phyloP scores from a whole-genome alignment of 2,797 vertebrate species.

The Oreochromis grahami region DNA sequence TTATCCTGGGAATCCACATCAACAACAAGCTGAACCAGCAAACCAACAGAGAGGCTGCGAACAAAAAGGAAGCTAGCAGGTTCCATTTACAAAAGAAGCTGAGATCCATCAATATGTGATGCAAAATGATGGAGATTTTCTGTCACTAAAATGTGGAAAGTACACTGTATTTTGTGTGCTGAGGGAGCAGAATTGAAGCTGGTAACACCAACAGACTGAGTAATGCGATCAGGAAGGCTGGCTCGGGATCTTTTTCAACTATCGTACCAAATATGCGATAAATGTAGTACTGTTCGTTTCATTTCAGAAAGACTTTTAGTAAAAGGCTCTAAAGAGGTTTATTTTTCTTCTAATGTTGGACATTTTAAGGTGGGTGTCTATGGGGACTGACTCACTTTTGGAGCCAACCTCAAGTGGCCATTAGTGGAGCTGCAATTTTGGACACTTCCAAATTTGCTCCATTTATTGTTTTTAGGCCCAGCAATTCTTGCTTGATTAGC shows the following conservation, averaged over 20 bases:
- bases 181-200: neutral
- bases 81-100: neutral
- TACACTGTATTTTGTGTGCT: neutral
- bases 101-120: neutral
- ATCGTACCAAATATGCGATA: neutral
- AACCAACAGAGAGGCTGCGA: neutral
- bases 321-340: neutral
- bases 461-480: neutral
- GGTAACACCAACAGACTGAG: neutral
- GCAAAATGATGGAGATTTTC: neutral
- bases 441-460: neutral
- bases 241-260: neutral
- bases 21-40: neutral
- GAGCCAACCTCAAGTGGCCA: neutral
- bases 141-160: neutral
- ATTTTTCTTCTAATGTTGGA: neutral
- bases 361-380: neutral
- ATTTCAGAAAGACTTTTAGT: neutral
- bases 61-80: neutral
- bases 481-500: neutral
- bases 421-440: neutral
- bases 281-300: neutral
- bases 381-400: neutral
- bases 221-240: neutral
- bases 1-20: neutral